These are phyloP conservation scores for Thamnophis sirtalis DNA, from an alignment of 2,113 vertebrate species.

Conservation along the genomic window DNA sequence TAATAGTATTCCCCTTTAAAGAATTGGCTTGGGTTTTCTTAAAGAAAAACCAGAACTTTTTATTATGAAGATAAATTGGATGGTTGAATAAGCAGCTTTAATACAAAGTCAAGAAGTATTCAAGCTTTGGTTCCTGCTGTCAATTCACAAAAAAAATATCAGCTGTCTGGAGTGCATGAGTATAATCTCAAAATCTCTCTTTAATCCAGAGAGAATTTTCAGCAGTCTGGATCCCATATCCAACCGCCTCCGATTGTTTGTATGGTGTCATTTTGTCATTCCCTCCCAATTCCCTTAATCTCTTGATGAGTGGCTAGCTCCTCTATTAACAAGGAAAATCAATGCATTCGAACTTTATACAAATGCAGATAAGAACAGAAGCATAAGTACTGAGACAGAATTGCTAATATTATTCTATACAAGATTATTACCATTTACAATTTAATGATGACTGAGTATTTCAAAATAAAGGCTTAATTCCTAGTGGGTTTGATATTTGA, in stretches of 20 bases:
- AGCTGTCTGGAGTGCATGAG: background rate
- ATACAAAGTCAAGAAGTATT: background rate
- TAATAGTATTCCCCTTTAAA: background rate
- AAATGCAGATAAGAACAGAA: background rate
- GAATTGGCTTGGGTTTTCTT: background rate
- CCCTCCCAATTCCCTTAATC: background rate
- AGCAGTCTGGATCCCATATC: background rate
- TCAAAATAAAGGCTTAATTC: background rate
- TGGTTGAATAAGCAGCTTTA: background rate
- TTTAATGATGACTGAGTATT: background rate
- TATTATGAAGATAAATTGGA: slow-evolving; percentile 20
- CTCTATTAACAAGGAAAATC: background rate
- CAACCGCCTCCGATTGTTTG: background rate
- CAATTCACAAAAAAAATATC: background rate
- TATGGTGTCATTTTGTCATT: background rate
- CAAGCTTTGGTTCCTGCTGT: background rate
- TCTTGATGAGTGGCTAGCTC: background rate
- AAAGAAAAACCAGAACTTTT: slow-evolving; percentile 1
- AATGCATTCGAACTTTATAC: background rate
- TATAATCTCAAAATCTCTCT: background rate
- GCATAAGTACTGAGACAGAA: background rate
- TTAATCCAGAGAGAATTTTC: background rate
- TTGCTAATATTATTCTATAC: background rate
- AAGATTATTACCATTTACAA: background rate
- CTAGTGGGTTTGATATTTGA: background rate